A percentile compares a stretch with the other conserved stretches of the same genome.
Conservation (phyloP, 2,113 vertebrate genomes). For the Aythya baeri region DNA sequence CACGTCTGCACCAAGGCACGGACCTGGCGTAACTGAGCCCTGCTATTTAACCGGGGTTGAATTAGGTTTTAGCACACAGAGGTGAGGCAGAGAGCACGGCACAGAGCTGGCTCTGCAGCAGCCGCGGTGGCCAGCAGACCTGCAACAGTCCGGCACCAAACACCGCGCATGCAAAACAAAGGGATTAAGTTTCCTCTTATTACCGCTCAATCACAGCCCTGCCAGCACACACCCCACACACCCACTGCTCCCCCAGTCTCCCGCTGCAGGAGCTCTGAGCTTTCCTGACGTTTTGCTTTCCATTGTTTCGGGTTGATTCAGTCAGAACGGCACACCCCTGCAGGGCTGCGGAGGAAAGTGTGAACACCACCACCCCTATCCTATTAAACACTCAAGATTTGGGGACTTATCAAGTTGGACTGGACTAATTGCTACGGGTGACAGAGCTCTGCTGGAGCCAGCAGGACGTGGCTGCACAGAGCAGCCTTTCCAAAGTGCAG, state of each 20-base stretch:
- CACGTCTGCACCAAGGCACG: neutral
- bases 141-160: neutral
- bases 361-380: constrained; percentile 23
- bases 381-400: neutral
- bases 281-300: neutral
- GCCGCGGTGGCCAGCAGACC: neutral
- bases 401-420: neutral
- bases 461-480: neutral
- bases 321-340: constrained; percentile 49
- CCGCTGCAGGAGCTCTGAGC: neutral
- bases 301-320: constrained; percentile 19
- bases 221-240: neutral
- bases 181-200: neutral
- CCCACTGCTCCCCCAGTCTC: neutral
- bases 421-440: neutral
- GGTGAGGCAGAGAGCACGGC: neutral
- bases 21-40: neutral
- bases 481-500: neutral
- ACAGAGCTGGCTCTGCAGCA: neutral
- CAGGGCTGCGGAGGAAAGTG: constrained; percentile 36
- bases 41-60: neutral
- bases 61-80: neutral
- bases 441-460: neutral
- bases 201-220: neutral
- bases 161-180: rapidly evolving